Percentiles rank a stretch among this genome's conserved stretches.
Evolutionary conservation across 2,113 vertebrate species (phyloP).

Genomic region (Oryzias woworae): DNA sequence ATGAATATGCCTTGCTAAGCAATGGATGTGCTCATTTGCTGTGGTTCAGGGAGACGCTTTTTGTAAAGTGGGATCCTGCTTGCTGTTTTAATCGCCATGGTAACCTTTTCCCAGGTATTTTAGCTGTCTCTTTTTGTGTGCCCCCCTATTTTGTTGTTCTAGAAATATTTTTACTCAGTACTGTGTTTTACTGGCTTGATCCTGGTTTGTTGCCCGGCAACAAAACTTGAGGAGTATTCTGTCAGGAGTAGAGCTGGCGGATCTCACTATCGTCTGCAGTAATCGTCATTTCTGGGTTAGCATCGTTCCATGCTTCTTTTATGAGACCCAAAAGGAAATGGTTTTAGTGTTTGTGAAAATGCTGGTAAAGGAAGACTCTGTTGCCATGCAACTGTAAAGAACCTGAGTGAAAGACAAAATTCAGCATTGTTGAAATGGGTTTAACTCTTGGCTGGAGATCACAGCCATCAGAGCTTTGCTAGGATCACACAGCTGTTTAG

Average conservation of each 20-base stretch:
- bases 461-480: conserved; percentile 12
- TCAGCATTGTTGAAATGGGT: conserved; percentile 27
- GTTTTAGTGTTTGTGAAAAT: conserved; percentile 10
- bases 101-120: conserved; percentile 19
- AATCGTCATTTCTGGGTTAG: conserved; percentile 8
- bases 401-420: conserved; percentile 34
- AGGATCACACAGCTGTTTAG: conserved; percentile 11
- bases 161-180: conserved; percentile 25
- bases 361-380: conserved; percentile 20
- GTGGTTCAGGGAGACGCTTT: neutral
- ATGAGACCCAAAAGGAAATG: neutral
- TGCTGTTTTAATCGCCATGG: conserved; percentile 22
- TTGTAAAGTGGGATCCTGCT: conserved; percentile 8
- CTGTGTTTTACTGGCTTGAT: conserved; percentile 14
- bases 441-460: conserved; percentile 22
- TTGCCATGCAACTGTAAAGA: conserved; percentile 58
- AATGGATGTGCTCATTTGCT: neutral
- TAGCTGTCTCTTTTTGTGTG: neutral
- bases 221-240: conserved; percentile 24
- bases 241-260: conserved; percentile 22
- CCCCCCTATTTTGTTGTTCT: conserved; percentile 16
- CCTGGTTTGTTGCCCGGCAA: conserved; percentile 55
- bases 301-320: conserved; percentile 14
- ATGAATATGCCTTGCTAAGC: conserved; percentile 14
- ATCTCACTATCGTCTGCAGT: conserved; percentile 9